A percentile compares a stretch with the other conserved stretches of the same genome.
These are phyloP conservation scores for Gallinago jamesoni DNA, from an alignment of 2,113 vertebrate species.

Conservation along the genomic window DNA sequence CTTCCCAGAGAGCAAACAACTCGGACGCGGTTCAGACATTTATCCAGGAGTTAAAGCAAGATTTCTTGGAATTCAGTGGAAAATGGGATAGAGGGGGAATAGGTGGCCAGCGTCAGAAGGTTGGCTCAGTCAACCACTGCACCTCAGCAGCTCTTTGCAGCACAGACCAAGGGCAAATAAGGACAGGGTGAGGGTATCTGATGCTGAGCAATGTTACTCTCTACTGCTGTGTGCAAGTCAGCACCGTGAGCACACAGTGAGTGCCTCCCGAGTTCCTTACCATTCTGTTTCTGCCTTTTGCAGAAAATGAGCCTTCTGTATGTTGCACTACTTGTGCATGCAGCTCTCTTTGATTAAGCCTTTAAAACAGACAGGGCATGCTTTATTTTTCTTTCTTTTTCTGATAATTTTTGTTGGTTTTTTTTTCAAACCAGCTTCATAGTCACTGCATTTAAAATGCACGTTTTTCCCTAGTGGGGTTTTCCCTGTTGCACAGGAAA, in stretches of 20 bases:
- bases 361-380: neutral
- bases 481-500: neutral
- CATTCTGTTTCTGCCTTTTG: neutral
- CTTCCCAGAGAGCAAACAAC: neutral
- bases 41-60: neutral
- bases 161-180: neutral
- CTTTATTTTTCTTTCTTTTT: no score
- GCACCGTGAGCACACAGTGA: neutral
- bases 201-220: neutral
- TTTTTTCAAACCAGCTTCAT: neutral
- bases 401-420: neutral
- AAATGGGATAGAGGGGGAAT: neutral
- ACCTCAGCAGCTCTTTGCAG: neutral
- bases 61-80: neutral
- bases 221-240: neutral
- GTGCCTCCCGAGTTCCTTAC: neutral
- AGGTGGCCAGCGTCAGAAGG: neutral
- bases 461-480: neutral
- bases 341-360: neutral
- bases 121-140: neutral
- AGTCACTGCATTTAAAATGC: neutral
- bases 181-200: neutral
- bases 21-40: rapidly evolving
- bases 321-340: neutral
- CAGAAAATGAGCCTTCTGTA: neutral